Conservation (phyloP, 2,888 invertebrate species). For the Spodoptera exigua region DNA sequence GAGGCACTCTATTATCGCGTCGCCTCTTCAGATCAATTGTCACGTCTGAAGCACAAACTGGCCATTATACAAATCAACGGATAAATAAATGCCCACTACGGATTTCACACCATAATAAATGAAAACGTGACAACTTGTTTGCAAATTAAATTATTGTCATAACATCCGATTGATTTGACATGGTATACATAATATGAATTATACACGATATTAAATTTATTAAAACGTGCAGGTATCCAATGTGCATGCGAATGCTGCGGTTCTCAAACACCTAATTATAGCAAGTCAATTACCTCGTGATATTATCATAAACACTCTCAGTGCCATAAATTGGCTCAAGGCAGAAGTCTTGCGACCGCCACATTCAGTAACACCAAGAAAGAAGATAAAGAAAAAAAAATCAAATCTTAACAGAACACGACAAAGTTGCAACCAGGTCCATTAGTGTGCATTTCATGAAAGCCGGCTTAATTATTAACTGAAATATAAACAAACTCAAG, state of each 20-base stretch:
- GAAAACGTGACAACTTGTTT: no score
- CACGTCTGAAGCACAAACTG: background rate
- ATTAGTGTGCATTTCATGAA: no score
- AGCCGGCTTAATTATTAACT: no score
- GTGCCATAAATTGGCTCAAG: background rate
- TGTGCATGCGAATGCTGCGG: constrained; percentile 5
- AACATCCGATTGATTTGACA: no score
- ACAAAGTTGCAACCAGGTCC: no score
- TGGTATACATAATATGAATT: no score
- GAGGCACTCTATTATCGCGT: constrained; percentile 7
- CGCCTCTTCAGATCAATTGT: constrained; percentile 4
- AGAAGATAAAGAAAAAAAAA: background rate
- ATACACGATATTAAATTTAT: no score
- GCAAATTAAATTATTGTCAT: no score
- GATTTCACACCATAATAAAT: no score
- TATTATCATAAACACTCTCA: constrained; percentile 37
- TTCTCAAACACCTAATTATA: constrained; percentile 14
- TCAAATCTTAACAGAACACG: no score
- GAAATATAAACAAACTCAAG: no score
- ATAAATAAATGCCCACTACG: background rate
- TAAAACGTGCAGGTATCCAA: background rate
- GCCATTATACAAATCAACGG: background rate
- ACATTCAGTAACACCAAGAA: background rate
- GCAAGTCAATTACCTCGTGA: constrained; percentile 44
- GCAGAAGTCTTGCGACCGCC: constrained; percentile 6